Base-by-base conservation (phyloP, 2,888 invertebrate species). In the Phymatocera aterrima region DNA sequence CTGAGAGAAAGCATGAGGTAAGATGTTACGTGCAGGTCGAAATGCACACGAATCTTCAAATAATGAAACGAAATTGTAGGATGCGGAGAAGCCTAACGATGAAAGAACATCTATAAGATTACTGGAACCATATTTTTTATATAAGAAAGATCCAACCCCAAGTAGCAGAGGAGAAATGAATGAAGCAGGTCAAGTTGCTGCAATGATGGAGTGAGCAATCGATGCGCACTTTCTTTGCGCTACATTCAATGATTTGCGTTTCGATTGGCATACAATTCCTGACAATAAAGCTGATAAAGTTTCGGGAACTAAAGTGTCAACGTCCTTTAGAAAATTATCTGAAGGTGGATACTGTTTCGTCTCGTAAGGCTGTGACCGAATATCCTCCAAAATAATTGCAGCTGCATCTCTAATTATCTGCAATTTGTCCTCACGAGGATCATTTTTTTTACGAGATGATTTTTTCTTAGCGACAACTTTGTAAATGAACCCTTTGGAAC, bases 351-450 rank as follows among this genome's bases (percentile, higher is more conserved):
- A 79, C 8, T 74, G 15, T 31, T 54, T 28, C 15, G 70, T 80
- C 18, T 82, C 61, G 24, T 80, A 83, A 0, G 78, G 78, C 57
- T 46, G 57, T 12, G 79, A 80, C 2, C 82, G 68, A 54, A 83
- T 83, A 40, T 83, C 83, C 34, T 78, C 81, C 18, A 78, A 12
- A 40, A 80, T 78, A 64, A 81, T 80, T 12, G 75, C 77, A 60
- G 77, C 79, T 24, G 81, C 81, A 54, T 77, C 78, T 6, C 72
- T 34, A 40, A 82, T 78, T 48, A 80, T 54, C 54, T 78, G 46
- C 51, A 82, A 48, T 21, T 75, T 61, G 60, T 82, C 81, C 77
- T 48, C 48, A 48, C 48, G n/a, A 48, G 43, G 43, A 43, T 43
- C 12, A 40, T 40, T n/a, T n/a, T n/a, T n/a, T n/a, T n/a, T n/a